Percentiles rank a stretch among this genome's conserved stretches.
Evolutionary conservation across 2,888 invertebrate species (phyloP).

Genomic region (Sesia apiformis): DNA sequence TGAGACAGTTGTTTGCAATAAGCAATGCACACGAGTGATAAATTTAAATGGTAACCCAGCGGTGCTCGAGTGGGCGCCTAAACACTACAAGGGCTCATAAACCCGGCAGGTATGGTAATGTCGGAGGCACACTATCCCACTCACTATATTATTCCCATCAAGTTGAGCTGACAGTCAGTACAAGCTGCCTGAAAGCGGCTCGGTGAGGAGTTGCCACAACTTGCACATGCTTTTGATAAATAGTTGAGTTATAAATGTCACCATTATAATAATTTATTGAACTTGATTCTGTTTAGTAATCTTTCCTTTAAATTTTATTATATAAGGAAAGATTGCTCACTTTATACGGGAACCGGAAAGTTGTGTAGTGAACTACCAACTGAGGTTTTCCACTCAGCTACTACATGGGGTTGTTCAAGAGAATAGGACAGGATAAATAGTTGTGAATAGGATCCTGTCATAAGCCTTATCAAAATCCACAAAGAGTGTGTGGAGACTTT

Average conservation of each 20-base stretch:
- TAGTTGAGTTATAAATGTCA: background rate
- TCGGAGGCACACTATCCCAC: conserved; percentile 37
- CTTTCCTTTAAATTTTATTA: too few relatives aligned
- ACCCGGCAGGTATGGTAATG: conserved; percentile 67
- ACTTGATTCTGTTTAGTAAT: background rate
- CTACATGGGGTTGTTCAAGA: too few relatives aligned
- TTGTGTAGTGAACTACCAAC: too few relatives aligned
- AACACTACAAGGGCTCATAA: conserved; percentile 67
- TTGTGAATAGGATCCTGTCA: too few relatives aligned
- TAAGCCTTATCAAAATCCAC: too few relatives aligned
- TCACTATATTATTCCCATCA: conserved; percentile 41
- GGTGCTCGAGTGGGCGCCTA: conserved; percentile 65
- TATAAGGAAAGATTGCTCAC: too few relatives aligned
- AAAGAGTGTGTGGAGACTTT: too few relatives aligned
- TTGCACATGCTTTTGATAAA: background rate
- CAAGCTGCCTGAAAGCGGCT: conserved; percentile 35
- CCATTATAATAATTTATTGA: background rate
- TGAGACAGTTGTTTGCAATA: conserved; percentile 50
- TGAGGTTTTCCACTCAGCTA: too few relatives aligned
- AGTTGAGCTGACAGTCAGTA: conserved; percentile 37
- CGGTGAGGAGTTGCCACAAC: background rate
- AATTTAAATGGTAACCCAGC: conserved; percentile 55
- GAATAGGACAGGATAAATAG: too few relatives aligned
- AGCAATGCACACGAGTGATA: conserved; percentile 63
- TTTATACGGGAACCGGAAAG: too few relatives aligned